Evolutionary conservation across 2,113 vertebrate species (phyloP).

Genomic region (Narcine bancroftii): DNA sequence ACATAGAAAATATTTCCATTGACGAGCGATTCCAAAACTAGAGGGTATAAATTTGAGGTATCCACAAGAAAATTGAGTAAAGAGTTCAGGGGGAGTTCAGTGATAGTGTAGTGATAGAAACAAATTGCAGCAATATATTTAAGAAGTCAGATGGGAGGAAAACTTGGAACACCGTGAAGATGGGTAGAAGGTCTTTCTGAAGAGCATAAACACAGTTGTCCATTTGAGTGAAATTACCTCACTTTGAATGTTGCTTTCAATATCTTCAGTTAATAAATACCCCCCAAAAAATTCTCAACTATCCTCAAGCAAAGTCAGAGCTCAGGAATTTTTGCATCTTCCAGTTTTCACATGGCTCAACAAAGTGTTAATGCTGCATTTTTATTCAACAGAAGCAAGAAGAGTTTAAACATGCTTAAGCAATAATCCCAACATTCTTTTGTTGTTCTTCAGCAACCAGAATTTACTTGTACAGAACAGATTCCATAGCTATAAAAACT

Average conservation of each 20-base stretch:
- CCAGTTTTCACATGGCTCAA: background rate
- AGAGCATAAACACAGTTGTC: no score
- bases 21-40: no score
- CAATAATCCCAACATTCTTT: background rate
- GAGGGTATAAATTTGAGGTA: no score
- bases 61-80: background rate
- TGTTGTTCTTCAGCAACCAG: background rate
- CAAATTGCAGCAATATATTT: background rate
- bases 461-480: background rate
- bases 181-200: no score
- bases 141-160: background rate
- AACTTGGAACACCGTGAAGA: background rate
- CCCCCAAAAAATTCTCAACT: background rate
- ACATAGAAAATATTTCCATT: background rate
- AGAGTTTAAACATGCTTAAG: constrained; percentile 9
- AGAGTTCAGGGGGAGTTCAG: background rate
- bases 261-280: background rate
- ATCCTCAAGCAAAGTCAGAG: background rate
- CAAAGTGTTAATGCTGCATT: background rate
- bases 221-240: background rate
- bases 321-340: background rate
- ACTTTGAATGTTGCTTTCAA: background rate
- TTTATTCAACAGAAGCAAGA: background rate
- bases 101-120: no score
- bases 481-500: background rate